Percentiles rank a stretch among this genome's conserved stretches.
Evolutionary conservation across 2,888 invertebrate genomes (phyloP).

Genomic region (Drosophila hamatofila): DNA sequence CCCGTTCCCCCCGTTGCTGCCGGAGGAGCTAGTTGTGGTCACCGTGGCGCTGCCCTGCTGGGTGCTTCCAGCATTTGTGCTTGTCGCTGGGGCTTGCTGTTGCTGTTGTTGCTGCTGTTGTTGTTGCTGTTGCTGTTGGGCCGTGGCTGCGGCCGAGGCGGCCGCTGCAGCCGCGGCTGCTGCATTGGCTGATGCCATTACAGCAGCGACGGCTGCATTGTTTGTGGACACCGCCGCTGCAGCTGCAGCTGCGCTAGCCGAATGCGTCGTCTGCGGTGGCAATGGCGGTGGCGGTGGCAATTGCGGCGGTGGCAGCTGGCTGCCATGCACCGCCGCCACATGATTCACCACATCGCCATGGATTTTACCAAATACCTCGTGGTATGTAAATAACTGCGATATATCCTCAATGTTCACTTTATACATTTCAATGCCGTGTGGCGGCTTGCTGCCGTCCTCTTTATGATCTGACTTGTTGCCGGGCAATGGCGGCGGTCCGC

Average conservation of each 20-base stretch:
- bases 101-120: constrained; percentile 54
- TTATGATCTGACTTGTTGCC: constrained; percentile 71
- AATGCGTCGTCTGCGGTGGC: constrained; percentile 71
- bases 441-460: constrained; percentile 81
- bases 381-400: constrained; percentile 93
- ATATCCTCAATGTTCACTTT: constrained; percentile 93
- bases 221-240: constrained; percentile 78
- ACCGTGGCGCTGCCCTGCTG: constrained; percentile 63
- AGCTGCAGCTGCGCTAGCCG: constrained; percentile 77
- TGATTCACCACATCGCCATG: constrained; percentile 85
- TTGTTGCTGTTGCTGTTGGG: constrained; percentile 56
- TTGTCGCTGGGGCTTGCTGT: constrained; percentile 50
- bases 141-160: constrained; percentile 69
- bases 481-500: constrained; percentile 68
- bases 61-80: constrained; percentile 58
- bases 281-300: constrained; percentile 73
- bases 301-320: constrained; percentile 76
- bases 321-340: constrained; percentile 86
- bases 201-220: constrained; percentile 77
- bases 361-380: constrained; percentile 92
- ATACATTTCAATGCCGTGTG: constrained; percentile 89
- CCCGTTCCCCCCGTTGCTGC: constrained; percentile 54
- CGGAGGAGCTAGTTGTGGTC: constrained; percentile 75
- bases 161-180: constrained; percentile 72
- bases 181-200: constrained; percentile 76